Percentiles rank a stretch among this genome's conserved stretches.
These are phyloP conservation scores for Salvelinus sp. DNA, from an alignment of 2,113 vertebrate genomes.

Conservation along the genomic window DNA sequence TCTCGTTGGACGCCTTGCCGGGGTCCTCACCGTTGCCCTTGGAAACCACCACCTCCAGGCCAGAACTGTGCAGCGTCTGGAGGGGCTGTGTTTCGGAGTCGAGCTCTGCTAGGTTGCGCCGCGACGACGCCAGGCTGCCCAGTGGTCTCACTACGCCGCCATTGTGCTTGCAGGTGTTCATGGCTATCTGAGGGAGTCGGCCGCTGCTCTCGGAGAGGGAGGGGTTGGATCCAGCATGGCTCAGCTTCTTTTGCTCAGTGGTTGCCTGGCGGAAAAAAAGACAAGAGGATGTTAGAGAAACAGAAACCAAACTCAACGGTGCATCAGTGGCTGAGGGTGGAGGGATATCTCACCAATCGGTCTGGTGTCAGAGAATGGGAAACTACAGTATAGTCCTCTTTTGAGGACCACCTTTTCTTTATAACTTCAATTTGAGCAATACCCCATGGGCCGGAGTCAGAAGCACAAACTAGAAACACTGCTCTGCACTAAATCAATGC, in stretches of 20 bases:
- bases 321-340: neutral
- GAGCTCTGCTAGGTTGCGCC: conserved; percentile 73
- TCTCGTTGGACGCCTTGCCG: conserved; percentile 68
- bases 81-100: conserved; percentile 81
- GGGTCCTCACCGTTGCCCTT: conserved; percentile 76
- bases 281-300: neutral
- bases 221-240: conserved; percentile 84
- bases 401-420: too few species aligned
- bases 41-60: conserved; percentile 85
- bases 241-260: conserved; percentile 73
- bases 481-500: too few species aligned
- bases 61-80: conserved; percentile 75
- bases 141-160: conserved; percentile 85
- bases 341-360: neutral
- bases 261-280: conserved; percentile 66
- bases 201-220: conserved; percentile 75
- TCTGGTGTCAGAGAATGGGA: neutral
- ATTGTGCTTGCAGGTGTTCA: conserved; percentile 90
- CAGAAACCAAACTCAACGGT: neutral
- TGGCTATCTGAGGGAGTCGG: conserved; percentile 83
- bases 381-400: too few species aligned
- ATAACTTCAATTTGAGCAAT: too few species aligned
- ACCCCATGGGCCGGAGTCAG: too few species aligned
- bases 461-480: too few species aligned
- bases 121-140: conserved; percentile 76